phyloP scores from a whole-genome alignment of 1,140 invertebrate genomes.

The Drosophila sechellia region DNA sequence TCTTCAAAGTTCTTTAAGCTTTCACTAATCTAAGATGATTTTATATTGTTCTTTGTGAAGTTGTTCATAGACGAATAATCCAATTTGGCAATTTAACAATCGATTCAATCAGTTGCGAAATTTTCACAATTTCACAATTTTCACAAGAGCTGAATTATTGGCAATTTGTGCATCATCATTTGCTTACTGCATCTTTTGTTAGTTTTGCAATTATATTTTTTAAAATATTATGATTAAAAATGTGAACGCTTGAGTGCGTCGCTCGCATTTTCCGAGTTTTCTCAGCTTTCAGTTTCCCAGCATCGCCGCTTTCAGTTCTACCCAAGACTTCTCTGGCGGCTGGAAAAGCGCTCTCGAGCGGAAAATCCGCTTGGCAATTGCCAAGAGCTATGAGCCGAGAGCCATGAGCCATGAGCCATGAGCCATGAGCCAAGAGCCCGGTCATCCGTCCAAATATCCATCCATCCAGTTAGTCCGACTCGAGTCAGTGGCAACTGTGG shows the following conservation, averaged over 20 bases:
- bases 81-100: slow-evolving; percentile 45
- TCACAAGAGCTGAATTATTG: slow-evolving; percentile 26
- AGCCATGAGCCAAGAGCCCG: slow-evolving; percentile 18
- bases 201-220: slow-evolving; percentile 60
- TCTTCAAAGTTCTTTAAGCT: neutral
- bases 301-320: neutral
- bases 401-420: slow-evolving; percentile 24
- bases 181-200: slow-evolving; percentile 33
- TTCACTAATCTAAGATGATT: neutral
- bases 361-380: slow-evolving; percentile 69
- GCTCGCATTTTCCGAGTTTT: slow-evolving; percentile 6
- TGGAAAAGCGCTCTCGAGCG: slow-evolving; percentile 24
- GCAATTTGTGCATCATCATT: slow-evolving; percentile 38
- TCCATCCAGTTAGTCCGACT: neutral
- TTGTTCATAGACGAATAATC: slow-evolving; percentile 23
- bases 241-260: slow-evolving; percentile 37
- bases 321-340: slow-evolving; percentile 23
- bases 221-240: slow-evolving; percentile 60
- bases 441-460: slow-evolving; percentile 8
- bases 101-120: slow-evolving; percentile 42
- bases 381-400: slow-evolving; percentile 17
- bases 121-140: slow-evolving; percentile 15
- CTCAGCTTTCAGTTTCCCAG: neutral
- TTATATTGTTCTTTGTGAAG: neutral
- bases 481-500: slow-evolving; percentile 14